These are phyloP conservation scores for Zelleria hepariella DNA, from an alignment of 2,888 invertebrate genomes.

Conservation along the genomic window DNA sequence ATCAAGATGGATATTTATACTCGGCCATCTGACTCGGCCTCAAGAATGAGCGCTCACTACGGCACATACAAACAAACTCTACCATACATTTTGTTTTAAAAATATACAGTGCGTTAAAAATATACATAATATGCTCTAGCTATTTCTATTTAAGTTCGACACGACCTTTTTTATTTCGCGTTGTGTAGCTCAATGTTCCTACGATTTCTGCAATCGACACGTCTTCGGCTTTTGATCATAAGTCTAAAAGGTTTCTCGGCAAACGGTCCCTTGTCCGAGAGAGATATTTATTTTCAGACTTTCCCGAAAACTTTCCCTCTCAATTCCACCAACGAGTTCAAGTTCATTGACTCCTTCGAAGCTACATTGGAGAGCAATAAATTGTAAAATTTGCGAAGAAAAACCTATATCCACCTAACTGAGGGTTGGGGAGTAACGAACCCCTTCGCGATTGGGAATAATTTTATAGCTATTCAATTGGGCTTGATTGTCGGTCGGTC, in stretches of 20 bases:
- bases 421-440: conserved; percentile 11
- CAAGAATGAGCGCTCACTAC: neutral
- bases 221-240: neutral
- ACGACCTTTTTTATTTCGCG: too few relatives aligned
- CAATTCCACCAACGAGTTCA: neutral
- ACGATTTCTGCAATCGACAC: neutral
- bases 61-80: neutral
- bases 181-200: too few relatives aligned
- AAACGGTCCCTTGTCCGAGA: neutral
- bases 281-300: neutral
- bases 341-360: conserved; percentile 5
- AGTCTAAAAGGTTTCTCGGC: neutral
- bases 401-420: conserved; percentile 14
- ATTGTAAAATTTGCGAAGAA: conserved; percentile 14
- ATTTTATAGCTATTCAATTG: conserved; percentile 3
- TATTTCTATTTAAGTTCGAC: too few relatives aligned
- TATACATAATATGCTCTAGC: too few relatives aligned
- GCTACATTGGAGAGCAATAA: neutral
- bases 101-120: neutral
- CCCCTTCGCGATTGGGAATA: neutral
- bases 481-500: neutral
- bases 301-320: neutral
- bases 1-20: conserved; percentile 4
- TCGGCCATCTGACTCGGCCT: neutral
- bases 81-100: neutral